Evolutionary conservation across 1,140 invertebrate genomes (phyloP).

Genomic region (Sitophilus oryzae): DNA sequence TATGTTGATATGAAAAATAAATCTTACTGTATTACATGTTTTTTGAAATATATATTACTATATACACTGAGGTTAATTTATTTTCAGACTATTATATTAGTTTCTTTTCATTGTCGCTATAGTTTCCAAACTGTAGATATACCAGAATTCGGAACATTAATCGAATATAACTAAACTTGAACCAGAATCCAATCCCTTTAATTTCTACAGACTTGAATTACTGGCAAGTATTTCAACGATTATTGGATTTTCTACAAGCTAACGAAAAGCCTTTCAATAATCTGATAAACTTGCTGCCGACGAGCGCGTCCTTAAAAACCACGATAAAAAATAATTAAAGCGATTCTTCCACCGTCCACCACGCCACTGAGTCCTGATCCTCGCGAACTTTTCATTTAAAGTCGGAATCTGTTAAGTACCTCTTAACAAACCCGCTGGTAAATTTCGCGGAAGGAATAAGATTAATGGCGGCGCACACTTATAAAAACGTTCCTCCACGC

Average conservation of each 20-base stretch:
- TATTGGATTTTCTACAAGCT: not conserved
- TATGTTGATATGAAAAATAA: no score
- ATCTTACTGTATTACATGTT: no score
- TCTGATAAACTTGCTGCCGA: slow-evolving; percentile 3
- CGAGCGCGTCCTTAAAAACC: not conserved
- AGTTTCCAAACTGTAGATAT: no score
- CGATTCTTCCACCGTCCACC: not conserved
- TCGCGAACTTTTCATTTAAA: slow-evolving; percentile 17
- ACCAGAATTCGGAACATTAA: no score
- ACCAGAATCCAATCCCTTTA: no score
- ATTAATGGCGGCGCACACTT: slow-evolving; percentile 20
- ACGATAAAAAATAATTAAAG: slow-evolving; percentile 14
- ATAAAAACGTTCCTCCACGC: slow-evolving; percentile 12
- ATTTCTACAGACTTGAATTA: no score
- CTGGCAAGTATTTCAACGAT: no score
- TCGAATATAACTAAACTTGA: no score
- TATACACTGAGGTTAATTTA: no score
- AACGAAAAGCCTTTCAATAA: slow-evolving; percentile 2
- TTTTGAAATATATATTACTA: no score
- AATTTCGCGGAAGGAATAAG: slow-evolving; percentile 22
- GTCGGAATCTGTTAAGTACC: slow-evolving; percentile 20
- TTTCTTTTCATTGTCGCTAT: no score
- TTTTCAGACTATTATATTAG: no score
- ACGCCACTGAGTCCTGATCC: not conserved
- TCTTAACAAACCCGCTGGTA: slow-evolving; percentile 19